phyloP scores from a whole-genome alignment of 1,140 invertebrate species.

The Colletes gigas region DNA sequence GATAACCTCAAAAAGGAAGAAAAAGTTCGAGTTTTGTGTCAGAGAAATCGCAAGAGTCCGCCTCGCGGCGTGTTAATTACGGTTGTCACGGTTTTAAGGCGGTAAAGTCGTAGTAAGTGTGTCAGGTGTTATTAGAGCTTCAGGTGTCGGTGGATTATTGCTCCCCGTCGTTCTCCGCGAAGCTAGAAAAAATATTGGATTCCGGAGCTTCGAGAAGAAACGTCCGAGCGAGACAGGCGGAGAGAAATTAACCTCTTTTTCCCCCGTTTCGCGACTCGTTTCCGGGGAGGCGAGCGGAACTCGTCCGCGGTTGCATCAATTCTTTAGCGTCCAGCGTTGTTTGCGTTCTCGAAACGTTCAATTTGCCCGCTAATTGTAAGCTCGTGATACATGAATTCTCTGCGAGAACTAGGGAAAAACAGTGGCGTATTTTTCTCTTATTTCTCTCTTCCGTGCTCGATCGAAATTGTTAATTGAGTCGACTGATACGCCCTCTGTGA shows the following conservation, averaged over 20 bases:
- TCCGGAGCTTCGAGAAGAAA: too few relatives aligned
- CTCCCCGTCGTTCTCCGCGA: too few relatives aligned
- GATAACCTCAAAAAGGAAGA: too few relatives aligned
- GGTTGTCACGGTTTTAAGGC: not conserved
- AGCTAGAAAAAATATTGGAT: too few relatives aligned
- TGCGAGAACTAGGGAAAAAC: slow-evolving; percentile 14
- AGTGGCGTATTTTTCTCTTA: too few relatives aligned
- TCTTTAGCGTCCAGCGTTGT: not conserved
- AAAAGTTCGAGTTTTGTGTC: too few relatives aligned
- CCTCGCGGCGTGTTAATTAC: slow-evolving; percentile 17
- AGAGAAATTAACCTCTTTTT: not conserved
- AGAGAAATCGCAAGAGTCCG: not conserved
- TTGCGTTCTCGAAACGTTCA: not conserved
- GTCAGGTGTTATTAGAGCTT: slow-evolving; percentile 27
- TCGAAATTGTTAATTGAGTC: too few relatives aligned
- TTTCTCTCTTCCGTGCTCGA: too few relatives aligned
- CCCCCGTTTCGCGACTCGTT: too few relatives aligned
- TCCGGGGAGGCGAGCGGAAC: not conserved
- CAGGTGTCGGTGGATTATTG: not conserved
- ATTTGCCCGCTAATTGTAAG: slow-evolving; percentile 22
- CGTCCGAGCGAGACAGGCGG: not conserved
- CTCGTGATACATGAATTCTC: slow-evolving; percentile 26
- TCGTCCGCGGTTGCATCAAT: not conserved
- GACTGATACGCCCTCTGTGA: too few relatives aligned
- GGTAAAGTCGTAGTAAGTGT: slow-evolving; percentile 4